These are phyloP conservation scores for Antheraea yamamai DNA, from an alignment of 2,888 invertebrate species.

Conservation along the genomic window DNA sequence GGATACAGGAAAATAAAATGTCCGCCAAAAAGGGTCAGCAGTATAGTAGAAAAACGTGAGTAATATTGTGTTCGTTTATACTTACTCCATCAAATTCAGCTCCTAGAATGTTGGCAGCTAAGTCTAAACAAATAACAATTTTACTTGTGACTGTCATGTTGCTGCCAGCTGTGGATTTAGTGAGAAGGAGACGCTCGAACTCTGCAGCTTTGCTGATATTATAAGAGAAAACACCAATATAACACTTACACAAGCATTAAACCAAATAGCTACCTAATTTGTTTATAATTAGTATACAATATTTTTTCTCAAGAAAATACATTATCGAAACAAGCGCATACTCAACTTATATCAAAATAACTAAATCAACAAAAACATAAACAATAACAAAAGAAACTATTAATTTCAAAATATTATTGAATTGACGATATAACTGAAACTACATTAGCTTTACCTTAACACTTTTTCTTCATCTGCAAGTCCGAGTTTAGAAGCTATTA, in stretches of 20 bases:
- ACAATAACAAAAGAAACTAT: background rate
- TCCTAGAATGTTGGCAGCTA: constrained; percentile 78
- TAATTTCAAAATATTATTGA: background rate
- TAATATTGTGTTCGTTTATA: constrained; percentile 19
- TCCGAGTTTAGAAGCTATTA: constrained; percentile 68
- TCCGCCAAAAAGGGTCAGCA: background rate
- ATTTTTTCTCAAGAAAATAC: too few species aligned
- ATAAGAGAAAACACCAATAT: background rate
- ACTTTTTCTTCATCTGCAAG: constrained; percentile 66
- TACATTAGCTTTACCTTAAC: constrained; percentile 50
- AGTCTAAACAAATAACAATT: constrained; percentile 83
- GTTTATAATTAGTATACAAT: background rate
- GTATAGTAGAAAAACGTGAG: background rate
- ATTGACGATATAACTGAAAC: background rate
- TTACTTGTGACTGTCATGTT: constrained; percentile 83
- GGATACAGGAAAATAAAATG: background rate
- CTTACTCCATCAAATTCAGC: constrained; percentile 79
- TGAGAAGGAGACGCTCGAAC: constrained; percentile 73
- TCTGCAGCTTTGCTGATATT: constrained; percentile 79
- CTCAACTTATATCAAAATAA: background rate
- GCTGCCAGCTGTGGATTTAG: constrained; percentile 64
- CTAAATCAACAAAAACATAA: too few species aligned
- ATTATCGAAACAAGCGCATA: too few species aligned
- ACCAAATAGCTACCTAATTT: background rate
- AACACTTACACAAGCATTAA: background rate